Evolutionary conservation across 2,888 invertebrate species (phyloP).

Genomic region (Parochlus steinenii): DNA sequence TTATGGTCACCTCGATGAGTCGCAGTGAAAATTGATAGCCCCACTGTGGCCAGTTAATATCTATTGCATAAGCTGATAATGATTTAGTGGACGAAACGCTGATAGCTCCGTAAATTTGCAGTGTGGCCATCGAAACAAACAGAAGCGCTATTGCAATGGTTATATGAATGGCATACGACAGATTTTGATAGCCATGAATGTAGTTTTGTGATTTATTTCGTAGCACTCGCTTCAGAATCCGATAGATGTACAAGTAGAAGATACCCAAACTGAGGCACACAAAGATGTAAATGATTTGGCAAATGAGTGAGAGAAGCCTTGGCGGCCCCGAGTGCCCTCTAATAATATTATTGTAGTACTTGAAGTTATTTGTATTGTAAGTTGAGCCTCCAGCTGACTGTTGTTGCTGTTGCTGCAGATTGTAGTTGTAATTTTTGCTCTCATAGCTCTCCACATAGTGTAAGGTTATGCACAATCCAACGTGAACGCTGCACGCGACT

Average conservation of each 20-base stretch:
- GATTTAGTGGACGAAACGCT: slow-evolving; percentile 36
- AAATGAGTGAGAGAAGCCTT: slow-evolving; percentile 52
- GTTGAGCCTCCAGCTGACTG: slow-evolving; percentile 16
- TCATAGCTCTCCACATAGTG: slow-evolving; percentile 53
- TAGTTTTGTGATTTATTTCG: slow-evolving; percentile 64
- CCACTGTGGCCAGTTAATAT: slow-evolving; percentile 81
- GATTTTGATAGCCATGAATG: slow-evolving; percentile 60
- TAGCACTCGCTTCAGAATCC: slow-evolving; percentile 54
- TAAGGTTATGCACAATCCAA: slow-evolving; percentile 62
- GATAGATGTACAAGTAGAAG: slow-evolving; percentile 71
- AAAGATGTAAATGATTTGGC: slow-evolving; percentile 72
- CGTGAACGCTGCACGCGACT: slow-evolving; percentile 60
- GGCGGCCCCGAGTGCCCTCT: slow-evolving; percentile 25
- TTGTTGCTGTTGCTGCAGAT: slow-evolving; percentile 5
- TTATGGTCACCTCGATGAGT: slow-evolving; percentile 73
- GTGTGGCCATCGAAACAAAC: slow-evolving; percentile 63
- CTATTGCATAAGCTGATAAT: slow-evolving; percentile 21
- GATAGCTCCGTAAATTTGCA: slow-evolving; percentile 70
- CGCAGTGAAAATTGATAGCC: slow-evolving; percentile 76
- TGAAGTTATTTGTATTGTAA: slow-evolving; percentile 8
- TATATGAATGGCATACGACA: slow-evolving; percentile 77
- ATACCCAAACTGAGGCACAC: slow-evolving; percentile 69
- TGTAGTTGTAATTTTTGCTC: slow-evolving; percentile 18
- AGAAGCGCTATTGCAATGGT: slow-evolving; percentile 74
- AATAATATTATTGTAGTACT: slow-evolving; percentile 17